Percentiles rank a stretch among this genome's conserved stretches.
phyloP scores from a whole-genome alignment of 2,888 invertebrate genomes.

The Polydrusus cervinus region DNA sequence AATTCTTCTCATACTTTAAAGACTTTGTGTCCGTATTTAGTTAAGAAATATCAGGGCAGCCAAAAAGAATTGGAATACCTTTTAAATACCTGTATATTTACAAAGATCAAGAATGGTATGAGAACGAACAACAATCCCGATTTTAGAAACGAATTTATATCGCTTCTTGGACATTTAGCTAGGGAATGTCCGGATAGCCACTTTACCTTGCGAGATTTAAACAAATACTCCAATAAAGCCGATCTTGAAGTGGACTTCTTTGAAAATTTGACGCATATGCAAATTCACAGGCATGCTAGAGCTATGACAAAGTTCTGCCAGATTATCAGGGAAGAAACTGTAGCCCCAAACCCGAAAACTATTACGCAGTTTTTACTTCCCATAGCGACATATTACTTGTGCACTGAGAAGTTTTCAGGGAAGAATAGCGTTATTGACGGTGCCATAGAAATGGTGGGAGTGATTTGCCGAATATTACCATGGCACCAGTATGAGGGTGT shows the following conservation, averaged over 20 bases:
- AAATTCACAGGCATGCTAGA: constrained; percentile 88
- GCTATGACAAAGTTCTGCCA: constrained; percentile 86
- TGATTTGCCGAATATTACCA: constrained; percentile 84
- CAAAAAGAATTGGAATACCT: constrained; percentile 78
- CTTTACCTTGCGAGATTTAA: constrained; percentile 81
- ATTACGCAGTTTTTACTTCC: constrained; percentile 91
- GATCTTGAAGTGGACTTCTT: constrained; percentile 96
- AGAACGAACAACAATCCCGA: constrained; percentile 79
- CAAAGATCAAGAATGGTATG: constrained; percentile 82
- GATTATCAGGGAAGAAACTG: constrained; percentile 77
- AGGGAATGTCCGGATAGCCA: constrained; percentile 82
- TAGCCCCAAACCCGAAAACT: constrained; percentile 78
- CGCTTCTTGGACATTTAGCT: constrained; percentile 84
- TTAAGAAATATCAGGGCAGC: constrained; percentile 74
- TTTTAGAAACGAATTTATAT: constrained; percentile 85
- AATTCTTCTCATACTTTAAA: constrained; percentile 84
- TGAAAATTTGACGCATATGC: constrained; percentile 91
- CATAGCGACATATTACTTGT: constrained; percentile 85
- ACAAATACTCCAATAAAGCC: constrained; percentile 78
- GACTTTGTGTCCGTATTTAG: constrained; percentile 78
- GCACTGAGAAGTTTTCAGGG: constrained; percentile 82
- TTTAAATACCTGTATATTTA: constrained; percentile 82
- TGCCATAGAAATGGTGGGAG: constrained; percentile 86
- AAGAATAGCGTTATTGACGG: constrained; percentile 89
- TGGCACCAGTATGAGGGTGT: constrained; percentile 93